Evolutionary conservation across 2,797 vertebrate species (phyloP), one percentile per base, ranked within the genome.

Genomic region (Acropternis orthonyx): DNA sequence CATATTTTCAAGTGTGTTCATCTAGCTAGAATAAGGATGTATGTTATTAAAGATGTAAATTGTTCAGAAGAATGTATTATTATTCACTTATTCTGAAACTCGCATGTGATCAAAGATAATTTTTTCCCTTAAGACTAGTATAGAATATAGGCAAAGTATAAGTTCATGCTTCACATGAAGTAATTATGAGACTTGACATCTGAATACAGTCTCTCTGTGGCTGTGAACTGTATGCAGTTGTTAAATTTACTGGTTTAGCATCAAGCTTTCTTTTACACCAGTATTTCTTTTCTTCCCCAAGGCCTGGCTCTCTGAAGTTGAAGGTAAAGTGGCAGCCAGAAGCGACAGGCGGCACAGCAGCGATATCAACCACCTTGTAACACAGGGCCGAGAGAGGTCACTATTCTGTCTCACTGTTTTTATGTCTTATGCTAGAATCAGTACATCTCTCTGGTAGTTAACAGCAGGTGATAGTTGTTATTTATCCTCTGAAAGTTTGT

Each of bases 241-340:
- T 78, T 52, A 46, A 78, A n/a, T 56, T 68, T 93, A 12, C 32
- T 90, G 80, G 22, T 79, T 88, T 63, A 84, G 52, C 76, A 79
- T 41, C 12, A 7, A 1, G 27, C 52, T 83, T 66, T 46, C 23
- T 80, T 34, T 94, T 75, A 80, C 93, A 68, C 30, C 78, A 46
- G 2, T 77, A n/a, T 79, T 82, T 84, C 21, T 87, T 81, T 88
- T 84, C 85, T 41, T 18, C 54, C 62, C 51, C 61, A 98, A 99
- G 99, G 98, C 98, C 9, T 99, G 99, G 99, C 98, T 99, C 46
- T 98, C 99, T 87, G 99, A 99, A 98, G 99, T 99, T 92, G 99
- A 99, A 98, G 99, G 99, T 54, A 99, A 99, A 98, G 98, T 98
- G 89, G 98, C 98, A 92, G 98, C 98, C 93, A 98, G 99, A 97